Evolutionary conservation across 2,797 vertebrate species (phyloP), one percentile per base, ranked within the genome.

Genomic region (Halcyon badia): DNA sequence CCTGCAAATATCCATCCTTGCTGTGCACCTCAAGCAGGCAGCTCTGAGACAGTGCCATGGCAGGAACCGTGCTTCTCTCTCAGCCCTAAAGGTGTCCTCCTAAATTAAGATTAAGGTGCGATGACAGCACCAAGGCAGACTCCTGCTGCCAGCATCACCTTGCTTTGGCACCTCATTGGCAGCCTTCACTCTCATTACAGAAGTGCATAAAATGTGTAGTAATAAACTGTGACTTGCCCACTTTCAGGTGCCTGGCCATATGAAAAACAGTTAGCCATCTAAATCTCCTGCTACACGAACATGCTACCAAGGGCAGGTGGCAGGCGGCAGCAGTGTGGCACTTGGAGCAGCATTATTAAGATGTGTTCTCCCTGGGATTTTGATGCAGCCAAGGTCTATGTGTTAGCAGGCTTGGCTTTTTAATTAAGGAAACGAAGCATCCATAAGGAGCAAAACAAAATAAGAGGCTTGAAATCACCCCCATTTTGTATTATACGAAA

Each of bases 371-470:
- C 79, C 57, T 31, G 60, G 80, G 81, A 79, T 57, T 12, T 1
- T 56, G 60, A 35, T 80, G 69, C 75, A 71, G 46, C 60, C 75
- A 22, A 87, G 41, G 14, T 82, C 96, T 87, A 77, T 54, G 60
- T 39, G 48, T 69, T 72, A 91, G 83, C 72, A 94, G 73, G 68
- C 87, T 69, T 65, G 68, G 60, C 83, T 89, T 95, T 95, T 91
- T 80, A 87, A 80, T 96, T 94, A 91, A 52, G 91, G 88, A 93
- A 94, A 89, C 14, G 60, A 87, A 90, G 87, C 89, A 91, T 86
- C 85, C 69, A 28, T 64, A 84, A 89, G 83, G 54, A 93, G 79
- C 75, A 73, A 91, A 95, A 95, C 82, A 85, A 83, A 86, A 83
- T 58, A 72, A 73, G 91, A 86, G 90, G 52, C 83, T 84, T 70